These are phyloP conservation scores for Bombus turneri DNA, from an alignment of 1,140 invertebrate species.

Conservation along the genomic window DNA sequence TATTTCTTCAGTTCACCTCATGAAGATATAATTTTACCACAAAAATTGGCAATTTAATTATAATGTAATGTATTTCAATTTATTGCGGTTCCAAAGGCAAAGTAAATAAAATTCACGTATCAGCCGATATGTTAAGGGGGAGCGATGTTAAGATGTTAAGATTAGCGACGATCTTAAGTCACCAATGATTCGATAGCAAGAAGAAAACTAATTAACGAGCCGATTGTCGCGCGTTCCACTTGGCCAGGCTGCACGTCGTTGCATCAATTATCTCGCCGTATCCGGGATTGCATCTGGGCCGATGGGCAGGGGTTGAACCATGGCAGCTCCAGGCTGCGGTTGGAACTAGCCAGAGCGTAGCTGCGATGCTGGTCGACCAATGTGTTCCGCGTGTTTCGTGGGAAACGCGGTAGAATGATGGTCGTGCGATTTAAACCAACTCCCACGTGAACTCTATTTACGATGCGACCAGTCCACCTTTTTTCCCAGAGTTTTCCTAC, in stretches of 20 bases:
- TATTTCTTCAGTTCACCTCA: too few relatives aligned
- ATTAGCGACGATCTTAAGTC: not conserved
- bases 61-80: too few relatives aligned
- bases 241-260: not conserved
- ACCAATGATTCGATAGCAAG: not conserved
- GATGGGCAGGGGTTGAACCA: not conserved
- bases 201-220: slow-evolving; percentile 17
- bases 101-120: not conserved
- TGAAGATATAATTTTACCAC: too few relatives aligned
- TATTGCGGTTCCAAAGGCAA: too few relatives aligned
- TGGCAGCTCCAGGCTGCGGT: slow-evolving; percentile 28
- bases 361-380: slow-evolving; percentile 24
- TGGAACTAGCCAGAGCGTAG: slow-evolving; percentile 14
- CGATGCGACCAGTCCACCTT: not conserved
- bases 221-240: not conserved
- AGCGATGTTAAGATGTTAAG: too few relatives aligned
- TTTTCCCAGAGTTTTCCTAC: not conserved
- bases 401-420: slow-evolving; percentile 25
- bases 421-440: slow-evolving; percentile 34
- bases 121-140: not conserved
- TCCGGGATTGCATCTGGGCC: slow-evolving; percentile 3
- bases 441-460: slow-evolving; percentile 23
- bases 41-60: too few relatives aligned
- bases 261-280: slow-evolving; percentile 31
- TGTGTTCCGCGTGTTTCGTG: slow-evolving; percentile 24